Evolutionary conservation across 2,888 invertebrate genomes (phyloP).

Genomic region (Spicauda simplicius): DNA sequence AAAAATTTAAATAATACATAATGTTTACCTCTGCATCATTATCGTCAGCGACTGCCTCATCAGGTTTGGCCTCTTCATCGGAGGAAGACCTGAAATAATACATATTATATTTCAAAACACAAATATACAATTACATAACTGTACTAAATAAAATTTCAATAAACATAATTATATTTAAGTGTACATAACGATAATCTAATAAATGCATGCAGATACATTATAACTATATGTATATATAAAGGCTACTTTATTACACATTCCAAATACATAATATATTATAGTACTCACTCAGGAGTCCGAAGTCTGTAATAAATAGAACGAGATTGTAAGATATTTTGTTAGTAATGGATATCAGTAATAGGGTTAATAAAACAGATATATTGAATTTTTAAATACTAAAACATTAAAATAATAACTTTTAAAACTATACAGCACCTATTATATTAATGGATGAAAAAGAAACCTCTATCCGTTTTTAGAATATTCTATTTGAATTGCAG

Average conservation of each 20-base stretch:
- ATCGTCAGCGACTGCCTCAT: not conserved
- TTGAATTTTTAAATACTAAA: too few species aligned
- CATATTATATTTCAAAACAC: not conserved
- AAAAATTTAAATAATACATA: not conserved
- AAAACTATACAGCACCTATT: too few species aligned
- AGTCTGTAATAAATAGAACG: constrained; percentile 11
- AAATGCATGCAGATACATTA: too few species aligned
- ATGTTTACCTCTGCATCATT: not conserved
- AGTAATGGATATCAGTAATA: not conserved
- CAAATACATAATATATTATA: not conserved
- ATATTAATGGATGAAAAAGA: too few species aligned
- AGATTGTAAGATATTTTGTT: not conserved
- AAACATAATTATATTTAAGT: too few species aligned
- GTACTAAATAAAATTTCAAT: not conserved
- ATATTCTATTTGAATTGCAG: too few species aligned
- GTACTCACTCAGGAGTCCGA: constrained; percentile 20
- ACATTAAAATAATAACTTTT: too few species aligned
- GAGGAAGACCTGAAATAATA: not conserved
- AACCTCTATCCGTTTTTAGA: too few species aligned
- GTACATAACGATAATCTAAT: too few species aligned
- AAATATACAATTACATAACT: not conserved
- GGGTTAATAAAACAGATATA: not conserved
- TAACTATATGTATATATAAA: too few species aligned
- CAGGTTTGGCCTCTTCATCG: not conserved
- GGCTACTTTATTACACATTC: too few species aligned